These are phyloP conservation scores for Cataglyphis livida DNA, from an alignment of 2,888 invertebrate species.

Conservation along the genomic window DNA sequence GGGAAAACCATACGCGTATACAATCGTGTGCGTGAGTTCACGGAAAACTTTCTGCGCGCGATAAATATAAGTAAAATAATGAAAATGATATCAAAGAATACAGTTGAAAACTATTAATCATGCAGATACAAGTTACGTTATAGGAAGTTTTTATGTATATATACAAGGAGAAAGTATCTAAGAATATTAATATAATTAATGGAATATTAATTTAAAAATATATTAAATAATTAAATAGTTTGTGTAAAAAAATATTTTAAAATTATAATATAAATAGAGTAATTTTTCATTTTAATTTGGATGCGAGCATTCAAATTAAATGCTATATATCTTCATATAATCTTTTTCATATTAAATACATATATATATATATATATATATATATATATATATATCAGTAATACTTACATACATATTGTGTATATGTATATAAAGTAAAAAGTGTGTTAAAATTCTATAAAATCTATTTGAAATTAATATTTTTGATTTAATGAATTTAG, in stretches of 20 bases:
- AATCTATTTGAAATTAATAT: not conserved
- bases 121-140: not conserved
- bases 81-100: constrained; percentile 16
- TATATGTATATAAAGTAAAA: not conserved
- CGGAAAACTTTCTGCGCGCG: constrained; percentile 23
- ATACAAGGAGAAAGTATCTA: not conserved
- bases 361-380: not conserved
- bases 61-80: constrained; percentile 24
- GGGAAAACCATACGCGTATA: constrained; percentile 37
- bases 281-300: not conserved
- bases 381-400: not conserved
- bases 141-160: not conserved
- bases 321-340: not conserved
- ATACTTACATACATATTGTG: not conserved
- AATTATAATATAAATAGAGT: not conserved
- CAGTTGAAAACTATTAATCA: not conserved
- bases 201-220: not conserved
- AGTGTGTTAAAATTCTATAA: not conserved
- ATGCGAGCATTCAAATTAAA: not conserved
- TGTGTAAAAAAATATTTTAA: not conserved
- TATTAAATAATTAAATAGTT: not conserved
- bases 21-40: not conserved
- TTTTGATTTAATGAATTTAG: not conserved
- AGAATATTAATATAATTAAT: not conserved
- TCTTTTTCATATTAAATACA: not conserved